Evolutionary conservation across 2,888 invertebrate genomes (phyloP), one percentile per base, ranked within the genome.

Genomic region (Meghimatium bilineatum): DNA sequence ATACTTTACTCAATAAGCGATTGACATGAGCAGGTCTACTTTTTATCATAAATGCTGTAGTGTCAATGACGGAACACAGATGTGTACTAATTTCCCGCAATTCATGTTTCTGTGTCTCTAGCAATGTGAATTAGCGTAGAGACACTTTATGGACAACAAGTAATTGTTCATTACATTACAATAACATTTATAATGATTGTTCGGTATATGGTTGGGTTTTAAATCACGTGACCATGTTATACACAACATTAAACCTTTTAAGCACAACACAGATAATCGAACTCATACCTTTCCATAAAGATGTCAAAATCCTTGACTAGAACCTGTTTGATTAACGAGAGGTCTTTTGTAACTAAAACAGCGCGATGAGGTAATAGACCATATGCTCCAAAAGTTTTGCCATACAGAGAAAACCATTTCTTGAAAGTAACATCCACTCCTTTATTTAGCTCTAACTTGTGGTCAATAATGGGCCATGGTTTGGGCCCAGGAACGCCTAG

Each of bases 301-400:
- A 63, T 81, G 34, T 72, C 72, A 32, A 81, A 81, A 63, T 81
- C 81, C 63, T 81, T 81, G 34, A 81, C 74, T 74, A 81, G 49
- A 38, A 81, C 36, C 12, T 81, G 38, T 29, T 81, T 81, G 26
- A 74, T 0, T 23, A 81, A 29, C 1, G 29, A 32, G 36, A 81
- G n/a, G 63, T 81, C 81, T 63, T 72, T 81, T 32, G 81, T 81
- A 56, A 81, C 0, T 38, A 81, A 44, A 2, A 34, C 69, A 17
- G 81, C 81, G 12, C n/a, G 36, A 32, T 81, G 72, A 32, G 81
- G 72, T 6, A 69, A 14, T 2, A 81, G 17, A 56, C 74, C 74
- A 32, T 81, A 81, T 1, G 52, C 38, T 26, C 81, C 81, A 32
- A 74, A 72, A 20, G 60, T 81, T 14, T 74, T 74, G 6, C 81